Conservation (phyloP, 2,797 vertebrate genomes). For the Danio aesculapii region DNA sequence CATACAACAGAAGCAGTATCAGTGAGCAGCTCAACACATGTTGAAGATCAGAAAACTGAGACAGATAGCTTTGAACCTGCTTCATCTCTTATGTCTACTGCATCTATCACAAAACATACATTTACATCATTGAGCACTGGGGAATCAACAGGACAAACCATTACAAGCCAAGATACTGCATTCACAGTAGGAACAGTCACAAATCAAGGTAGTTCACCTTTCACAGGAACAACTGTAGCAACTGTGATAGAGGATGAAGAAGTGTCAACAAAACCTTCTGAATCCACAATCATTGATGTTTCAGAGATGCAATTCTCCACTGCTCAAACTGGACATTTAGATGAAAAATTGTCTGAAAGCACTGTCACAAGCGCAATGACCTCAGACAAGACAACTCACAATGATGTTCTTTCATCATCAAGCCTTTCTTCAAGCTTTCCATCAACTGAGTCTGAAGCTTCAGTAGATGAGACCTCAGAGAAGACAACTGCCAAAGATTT, state of each 20-base stretch:
- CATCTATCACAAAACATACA: background rate
- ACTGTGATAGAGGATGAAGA: background rate
- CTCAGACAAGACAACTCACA: too few relatives aligned
- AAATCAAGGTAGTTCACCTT: too few relatives aligned
- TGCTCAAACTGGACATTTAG: background rate
- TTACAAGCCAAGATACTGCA: too few relatives aligned
- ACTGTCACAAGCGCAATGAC: too few relatives aligned
- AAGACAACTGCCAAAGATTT: too few relatives aligned
- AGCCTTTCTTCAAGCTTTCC: too few relatives aligned
- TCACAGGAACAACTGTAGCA: too few relatives aligned
- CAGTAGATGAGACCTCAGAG: too few relatives aligned
- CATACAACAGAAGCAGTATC: background rate
- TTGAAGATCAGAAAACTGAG: background rate
- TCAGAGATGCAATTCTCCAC: conserved; percentile 26
- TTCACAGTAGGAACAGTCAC: background rate
- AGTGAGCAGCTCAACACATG: background rate
- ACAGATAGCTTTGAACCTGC: background rate
- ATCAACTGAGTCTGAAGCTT: too few relatives aligned
- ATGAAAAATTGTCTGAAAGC: background rate
- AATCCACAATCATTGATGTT: background rate
- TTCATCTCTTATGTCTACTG: background rate
- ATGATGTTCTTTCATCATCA: too few relatives aligned
- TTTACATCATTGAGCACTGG: background rate
- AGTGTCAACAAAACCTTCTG: too few relatives aligned
- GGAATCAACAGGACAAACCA: background rate